These are phyloP conservation scores for Apamea crenata DNA, from an alignment of 2,888 invertebrate genomes.

Conservation along the genomic window DNA sequence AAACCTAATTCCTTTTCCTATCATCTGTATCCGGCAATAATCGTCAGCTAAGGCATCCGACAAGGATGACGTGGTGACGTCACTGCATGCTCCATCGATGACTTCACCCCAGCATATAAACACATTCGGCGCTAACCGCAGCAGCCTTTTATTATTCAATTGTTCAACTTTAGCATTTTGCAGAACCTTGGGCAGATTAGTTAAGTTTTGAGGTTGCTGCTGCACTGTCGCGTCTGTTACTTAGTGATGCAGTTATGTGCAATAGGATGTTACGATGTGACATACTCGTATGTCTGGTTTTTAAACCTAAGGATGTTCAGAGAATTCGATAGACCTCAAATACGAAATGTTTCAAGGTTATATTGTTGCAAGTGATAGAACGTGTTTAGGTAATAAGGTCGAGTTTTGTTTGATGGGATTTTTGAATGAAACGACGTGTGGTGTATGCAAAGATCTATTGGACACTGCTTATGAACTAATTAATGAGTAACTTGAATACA, in stretches of 20 bases:
- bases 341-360: neutral
- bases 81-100: slow-evolving; percentile 69
- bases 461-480: neutral
- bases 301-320: neutral
- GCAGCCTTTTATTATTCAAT: slow-evolving; percentile 48
- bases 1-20: slow-evolving; percentile 22
- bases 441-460: neutral
- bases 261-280: slow-evolving; percentile 10
- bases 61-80: slow-evolving; percentile 69
- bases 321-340: neutral
- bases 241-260: slow-evolving; percentile 25
- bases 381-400: too few relatives aligned
- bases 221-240: slow-evolving; percentile 57
- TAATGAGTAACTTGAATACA: neutral
- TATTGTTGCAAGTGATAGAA: too few relatives aligned
- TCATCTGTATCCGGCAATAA: slow-evolving; percentile 36
- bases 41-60: slow-evolving; percentile 39
- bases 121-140: slow-evolving; percentile 46
- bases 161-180: slow-evolving; percentile 77
- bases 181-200: slow-evolving; percentile 71
- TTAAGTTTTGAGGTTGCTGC: slow-evolving; percentile 65
- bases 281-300: slow-evolving; percentile 2
- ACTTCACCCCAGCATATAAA: slow-evolving; percentile 74
- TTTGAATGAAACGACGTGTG: too few relatives aligned
- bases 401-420: too few relatives aligned